Base-by-base conservation (phyloP, 2,113 vertebrate genomes). In the Zosterops japonicus region DNA sequence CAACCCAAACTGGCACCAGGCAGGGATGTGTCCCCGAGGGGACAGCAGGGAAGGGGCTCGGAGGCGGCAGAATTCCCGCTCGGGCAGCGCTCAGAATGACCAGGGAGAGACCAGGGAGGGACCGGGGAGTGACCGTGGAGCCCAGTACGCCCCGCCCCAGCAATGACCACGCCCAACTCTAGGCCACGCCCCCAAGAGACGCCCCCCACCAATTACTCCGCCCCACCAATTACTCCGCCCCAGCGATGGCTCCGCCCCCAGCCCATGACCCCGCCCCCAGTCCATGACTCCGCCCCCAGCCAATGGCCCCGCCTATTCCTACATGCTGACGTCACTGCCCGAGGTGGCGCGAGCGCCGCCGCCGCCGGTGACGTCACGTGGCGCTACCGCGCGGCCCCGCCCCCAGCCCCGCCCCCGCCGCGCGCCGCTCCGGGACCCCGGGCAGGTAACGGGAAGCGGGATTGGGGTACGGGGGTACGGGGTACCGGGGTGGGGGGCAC, bases 41-140 rank as follows among this genome's bases (percentile, higher is more conserved):
- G 52, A 59, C 70, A 15, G 60, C 28, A 2, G 33, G 27, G 33
- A 33, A 46, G 3, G 6, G 14, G 3, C 13, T 0, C 7, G 33
- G 39, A 33, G 31, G 0, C 3, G 10, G 14, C 39, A 5, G 15
- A 60, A 24, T 2, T 14, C 31, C 5, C 11, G 0, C 11, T 1
- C 2, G 0, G 36, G 8, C 6, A 8, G 1, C 8, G 29, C 24
- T 4, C 31, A 11, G 33, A 50, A 4, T 11, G 4, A 42, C 21
- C 29, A 12, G 10, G 14, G 33, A 50, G 7, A 8, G 4, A 42
- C 21, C 29, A 12, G 10, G 47, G 18, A 8, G 6, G 5, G 39
- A 44, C 22, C 29, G 9, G 35, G 7, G 19, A 15, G 12, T 2
- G 39, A 42, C 8, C 8, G 11, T 6, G 7, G 12, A 25, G 27